Conservation (phyloP, 2,797 vertebrate species). For the Sylvia borin region DNA sequence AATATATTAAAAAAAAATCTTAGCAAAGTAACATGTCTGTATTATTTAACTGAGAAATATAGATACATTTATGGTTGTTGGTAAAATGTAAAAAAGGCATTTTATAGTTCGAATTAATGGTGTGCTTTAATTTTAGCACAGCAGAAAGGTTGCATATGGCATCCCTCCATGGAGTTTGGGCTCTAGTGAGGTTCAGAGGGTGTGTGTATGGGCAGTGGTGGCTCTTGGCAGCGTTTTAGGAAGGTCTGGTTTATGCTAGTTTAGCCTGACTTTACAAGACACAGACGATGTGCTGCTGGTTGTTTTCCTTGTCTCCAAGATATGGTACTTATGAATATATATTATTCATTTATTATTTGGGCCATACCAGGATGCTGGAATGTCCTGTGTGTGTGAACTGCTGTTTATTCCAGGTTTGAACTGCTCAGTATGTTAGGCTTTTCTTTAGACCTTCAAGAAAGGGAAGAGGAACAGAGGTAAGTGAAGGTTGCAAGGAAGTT, state of each 20-base stretch:
- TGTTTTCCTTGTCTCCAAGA: background rate
- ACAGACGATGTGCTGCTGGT: background rate
- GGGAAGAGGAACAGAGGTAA: background rate
- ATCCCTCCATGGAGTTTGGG: background rate
- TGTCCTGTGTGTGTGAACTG: background rate
- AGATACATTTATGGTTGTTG: background rate
- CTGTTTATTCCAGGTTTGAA: background rate
- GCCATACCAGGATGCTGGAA: background rate
- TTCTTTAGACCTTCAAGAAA: background rate
- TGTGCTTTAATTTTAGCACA: background rate
- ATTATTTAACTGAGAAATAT: background rate
- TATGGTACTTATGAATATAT: background rate
- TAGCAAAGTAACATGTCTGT: background rate
- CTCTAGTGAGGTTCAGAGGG: background rate
- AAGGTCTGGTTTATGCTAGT: background rate
- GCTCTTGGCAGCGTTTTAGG: background rate
- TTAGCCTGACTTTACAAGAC: background rate
- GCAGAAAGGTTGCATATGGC: background rate
- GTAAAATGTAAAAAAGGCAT: background rate
- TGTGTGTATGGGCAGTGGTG: background rate
- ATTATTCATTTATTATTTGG: background rate
- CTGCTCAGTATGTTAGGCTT: background rate
- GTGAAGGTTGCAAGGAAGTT: background rate
- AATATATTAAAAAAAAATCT: background rate
- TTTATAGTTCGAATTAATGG: background rate